Conservation (phyloP, 2,113 vertebrate species). For the Falco punctatus region DNA sequence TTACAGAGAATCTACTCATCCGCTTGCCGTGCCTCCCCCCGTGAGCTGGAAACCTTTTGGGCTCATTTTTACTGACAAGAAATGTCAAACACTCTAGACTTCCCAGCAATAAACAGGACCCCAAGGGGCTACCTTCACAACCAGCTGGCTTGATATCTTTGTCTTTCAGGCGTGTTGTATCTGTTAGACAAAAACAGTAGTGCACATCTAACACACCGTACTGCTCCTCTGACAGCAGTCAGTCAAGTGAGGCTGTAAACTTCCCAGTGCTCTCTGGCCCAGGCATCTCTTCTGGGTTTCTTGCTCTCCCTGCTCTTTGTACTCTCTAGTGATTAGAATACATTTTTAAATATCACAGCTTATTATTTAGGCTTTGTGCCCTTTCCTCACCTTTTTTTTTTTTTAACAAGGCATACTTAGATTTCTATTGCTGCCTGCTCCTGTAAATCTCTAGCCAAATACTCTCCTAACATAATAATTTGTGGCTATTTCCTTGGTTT, state of each 20-base stretch:
- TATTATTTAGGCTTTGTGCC: neutral
- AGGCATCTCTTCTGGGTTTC: neutral
- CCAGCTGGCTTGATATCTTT: neutral
- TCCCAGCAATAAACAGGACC: neutral
- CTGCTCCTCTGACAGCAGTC: neutral
- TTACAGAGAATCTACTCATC: neutral
- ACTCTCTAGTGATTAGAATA: neutral
- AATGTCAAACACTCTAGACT: neutral
- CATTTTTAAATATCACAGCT: neutral
- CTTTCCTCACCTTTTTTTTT: neutral
- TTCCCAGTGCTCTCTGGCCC: neutral
- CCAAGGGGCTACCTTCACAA: neutral
- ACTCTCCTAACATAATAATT: neutral
- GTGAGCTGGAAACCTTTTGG: neutral
- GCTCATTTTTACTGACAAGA: neutral
- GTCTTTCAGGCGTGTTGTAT: neutral
- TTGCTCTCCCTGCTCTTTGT: neutral
- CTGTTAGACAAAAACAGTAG: neutral
- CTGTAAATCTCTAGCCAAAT: neutral
- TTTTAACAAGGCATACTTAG: neutral
- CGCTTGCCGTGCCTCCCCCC: fast-evolving
- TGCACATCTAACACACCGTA: fast-evolving
- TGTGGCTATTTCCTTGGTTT: neutral
- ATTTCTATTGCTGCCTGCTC: neutral
- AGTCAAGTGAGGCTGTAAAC: fast-evolving